phyloP scores from a whole-genome alignment of 1,140 invertebrate genomes.

The Leptinotarsa lineolata region DNA sequence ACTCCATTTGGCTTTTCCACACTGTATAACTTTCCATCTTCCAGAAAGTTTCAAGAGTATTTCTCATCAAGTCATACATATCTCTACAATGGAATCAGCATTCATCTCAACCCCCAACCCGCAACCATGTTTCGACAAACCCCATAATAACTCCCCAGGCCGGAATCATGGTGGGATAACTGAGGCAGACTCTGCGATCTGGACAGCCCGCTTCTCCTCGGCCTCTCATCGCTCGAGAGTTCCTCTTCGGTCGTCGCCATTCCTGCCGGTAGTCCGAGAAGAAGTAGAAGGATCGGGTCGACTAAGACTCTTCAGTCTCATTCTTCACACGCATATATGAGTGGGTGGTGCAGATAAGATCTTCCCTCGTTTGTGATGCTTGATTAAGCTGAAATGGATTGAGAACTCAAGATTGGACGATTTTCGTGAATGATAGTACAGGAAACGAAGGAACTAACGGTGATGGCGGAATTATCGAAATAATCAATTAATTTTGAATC shows the following conservation, averaged over 20 bases:
- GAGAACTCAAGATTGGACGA: not conserved
- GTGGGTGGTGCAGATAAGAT: not conserved
- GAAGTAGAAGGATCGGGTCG: constrained; percentile 4
- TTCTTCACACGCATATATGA: constrained; percentile 31
- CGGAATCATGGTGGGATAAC: constrained; percentile 56
- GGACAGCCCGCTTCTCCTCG: constrained; percentile 46
- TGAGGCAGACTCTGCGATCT: constrained; percentile 58
- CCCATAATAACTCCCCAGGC: constrained; percentile 56
- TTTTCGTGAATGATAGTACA: too few relatives aligned
- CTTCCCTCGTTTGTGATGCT: not conserved
- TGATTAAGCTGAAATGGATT: not conserved
- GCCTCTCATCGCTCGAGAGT: constrained; percentile 45
- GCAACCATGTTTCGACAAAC: constrained; percentile 36
- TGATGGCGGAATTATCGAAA: too few relatives aligned
- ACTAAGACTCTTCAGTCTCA: constrained; percentile 21
- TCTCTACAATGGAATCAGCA: not conserved
- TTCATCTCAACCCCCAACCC: not conserved
- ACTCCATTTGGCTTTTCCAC: too few relatives aligned
- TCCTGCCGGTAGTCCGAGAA: constrained; percentile 9
- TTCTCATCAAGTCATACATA: not conserved
- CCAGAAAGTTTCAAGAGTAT: not conserved
- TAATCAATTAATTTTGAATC: too few relatives aligned
- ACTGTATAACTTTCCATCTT: not conserved
- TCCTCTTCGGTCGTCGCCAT: constrained; percentile 45
- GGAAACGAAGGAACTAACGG: too few relatives aligned